Percentiles rank a stretch among this genome's conserved stretches.
Conservation (phyloP, 30 jellyfish, hydroid and myxozoan species). For the Pelagia noctiluca region DNA sequence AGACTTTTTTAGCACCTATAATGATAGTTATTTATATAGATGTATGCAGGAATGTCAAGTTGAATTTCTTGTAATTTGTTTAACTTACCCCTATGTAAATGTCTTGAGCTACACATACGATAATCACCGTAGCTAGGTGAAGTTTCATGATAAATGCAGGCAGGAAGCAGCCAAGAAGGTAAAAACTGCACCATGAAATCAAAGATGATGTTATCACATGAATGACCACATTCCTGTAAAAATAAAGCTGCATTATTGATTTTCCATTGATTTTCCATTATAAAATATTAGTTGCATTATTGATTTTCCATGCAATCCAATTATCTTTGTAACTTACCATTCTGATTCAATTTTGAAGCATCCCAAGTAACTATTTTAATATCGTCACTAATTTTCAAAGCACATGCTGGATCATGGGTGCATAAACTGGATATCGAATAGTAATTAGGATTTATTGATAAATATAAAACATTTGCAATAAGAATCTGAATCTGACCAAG, state of each 20-base stretch:
- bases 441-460: too few species aligned
- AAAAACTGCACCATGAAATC: conserved; percentile 80
- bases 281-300: background rate
- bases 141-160: conserved; percentile 54
- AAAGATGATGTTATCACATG: conserved; percentile 74
- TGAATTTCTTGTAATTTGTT: background rate
- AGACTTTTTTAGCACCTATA: background rate
- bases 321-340: too few species aligned
- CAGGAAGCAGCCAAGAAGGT: conserved; percentile 50
- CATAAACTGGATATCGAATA: too few species aligned
- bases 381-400: too few species aligned
- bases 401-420: too few species aligned
- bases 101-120: conserved; percentile 65
- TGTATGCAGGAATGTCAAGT: background rate
- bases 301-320: too few species aligned
- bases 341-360: too few species aligned
- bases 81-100: conserved; percentile 72
- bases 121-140: conserved; percentile 27
- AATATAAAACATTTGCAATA: too few species aligned
- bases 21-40: background rate
- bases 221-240: conserved; percentile 79
- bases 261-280: background rate
- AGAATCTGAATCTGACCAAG: too few species aligned
- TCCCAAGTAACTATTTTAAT: too few species aligned
- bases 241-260: background rate